These are phyloP conservation scores for Thaumatotibia leucotreta DNA, from an alignment of 1,140 invertebrate genomes.

Conservation along the genomic window DNA sequence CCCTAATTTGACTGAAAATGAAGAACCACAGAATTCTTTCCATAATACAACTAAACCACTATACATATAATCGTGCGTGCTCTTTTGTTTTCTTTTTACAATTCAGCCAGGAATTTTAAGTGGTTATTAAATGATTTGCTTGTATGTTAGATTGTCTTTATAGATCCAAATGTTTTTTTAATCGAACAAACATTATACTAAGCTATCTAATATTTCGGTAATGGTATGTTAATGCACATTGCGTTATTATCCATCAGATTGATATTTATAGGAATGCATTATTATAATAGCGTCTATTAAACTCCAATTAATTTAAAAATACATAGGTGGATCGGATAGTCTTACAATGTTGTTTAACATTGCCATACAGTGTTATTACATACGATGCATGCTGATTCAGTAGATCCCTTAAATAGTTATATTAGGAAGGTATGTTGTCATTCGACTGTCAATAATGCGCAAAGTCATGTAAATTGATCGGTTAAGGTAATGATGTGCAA, in stretches of 20 bases:
- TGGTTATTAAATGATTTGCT: neutral
- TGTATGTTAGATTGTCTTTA: neutral
- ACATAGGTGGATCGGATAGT: too few relatives aligned
- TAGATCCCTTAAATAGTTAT: too few relatives aligned
- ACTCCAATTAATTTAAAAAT: neutral
- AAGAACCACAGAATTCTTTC: neutral
- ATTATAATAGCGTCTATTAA: constrained; percentile 9
- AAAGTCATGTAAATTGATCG: too few relatives aligned
- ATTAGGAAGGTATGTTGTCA: too few relatives aligned
- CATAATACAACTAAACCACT: neutral
- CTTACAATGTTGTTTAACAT: too few relatives aligned
- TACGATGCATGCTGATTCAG: too few relatives aligned
- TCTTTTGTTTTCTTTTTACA: neutral
- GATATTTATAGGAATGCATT: neutral
- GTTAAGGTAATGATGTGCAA: too few relatives aligned
- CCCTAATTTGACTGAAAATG: too few relatives aligned
- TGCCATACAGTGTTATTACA: too few relatives aligned
- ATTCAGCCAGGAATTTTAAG: neutral
- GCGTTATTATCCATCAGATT: neutral
- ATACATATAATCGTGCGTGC: neutral
- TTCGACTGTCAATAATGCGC: too few relatives aligned
- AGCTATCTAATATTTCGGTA: neutral
- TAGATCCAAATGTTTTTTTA: neutral
- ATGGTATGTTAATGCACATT: neutral
- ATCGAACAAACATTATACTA: neutral